Percentiles rank a stretch among this genome's conserved stretches.
phyloP scores from a whole-genome alignment of 2,113 vertebrate species.

The Bungarus multicinctus region DNA sequence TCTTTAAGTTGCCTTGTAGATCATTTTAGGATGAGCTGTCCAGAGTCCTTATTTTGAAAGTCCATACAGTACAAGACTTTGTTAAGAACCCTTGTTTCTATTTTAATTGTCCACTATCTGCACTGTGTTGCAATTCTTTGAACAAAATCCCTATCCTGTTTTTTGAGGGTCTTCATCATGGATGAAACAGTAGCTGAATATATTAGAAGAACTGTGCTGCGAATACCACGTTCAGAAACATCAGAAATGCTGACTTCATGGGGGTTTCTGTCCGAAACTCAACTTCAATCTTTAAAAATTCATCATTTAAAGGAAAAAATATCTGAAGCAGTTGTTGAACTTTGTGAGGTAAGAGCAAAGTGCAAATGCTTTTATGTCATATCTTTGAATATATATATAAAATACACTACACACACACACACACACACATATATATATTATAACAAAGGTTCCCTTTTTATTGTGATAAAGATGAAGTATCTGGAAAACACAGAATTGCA shows the following conservation, averaged over 20 bases:
- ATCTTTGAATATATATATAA: background rate
- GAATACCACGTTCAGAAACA: constrained; percentile 71
- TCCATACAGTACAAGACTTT: background rate
- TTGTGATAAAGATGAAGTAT: background rate
- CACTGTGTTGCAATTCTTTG: background rate
- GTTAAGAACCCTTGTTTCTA: background rate
- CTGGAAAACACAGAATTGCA: background rate
- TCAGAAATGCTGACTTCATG: constrained; percentile 72
- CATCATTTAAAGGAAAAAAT: constrained; percentile 70
- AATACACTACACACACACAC: no score
- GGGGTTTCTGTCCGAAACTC: constrained; percentile 73
- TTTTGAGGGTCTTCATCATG: constrained; percentile 65
- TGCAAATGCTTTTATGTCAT: background rate
- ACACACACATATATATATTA: background rate
- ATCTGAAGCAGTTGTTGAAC: constrained; percentile 64
- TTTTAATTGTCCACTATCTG: background rate
- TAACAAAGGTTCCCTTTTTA: background rate
- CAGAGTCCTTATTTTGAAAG: background rate
- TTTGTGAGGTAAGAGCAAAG: constrained; percentile 75
- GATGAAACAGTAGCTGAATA: constrained; percentile 68
- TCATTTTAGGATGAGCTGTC: background rate
- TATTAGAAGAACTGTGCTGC: constrained; percentile 74
- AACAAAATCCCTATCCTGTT: constrained; percentile 1
- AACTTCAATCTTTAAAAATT: constrained; percentile 72
- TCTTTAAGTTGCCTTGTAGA: background rate